Evolutionary conservation across 2,113 vertebrate genomes (phyloP).

Genomic region (Saguinus imperator): DNA sequence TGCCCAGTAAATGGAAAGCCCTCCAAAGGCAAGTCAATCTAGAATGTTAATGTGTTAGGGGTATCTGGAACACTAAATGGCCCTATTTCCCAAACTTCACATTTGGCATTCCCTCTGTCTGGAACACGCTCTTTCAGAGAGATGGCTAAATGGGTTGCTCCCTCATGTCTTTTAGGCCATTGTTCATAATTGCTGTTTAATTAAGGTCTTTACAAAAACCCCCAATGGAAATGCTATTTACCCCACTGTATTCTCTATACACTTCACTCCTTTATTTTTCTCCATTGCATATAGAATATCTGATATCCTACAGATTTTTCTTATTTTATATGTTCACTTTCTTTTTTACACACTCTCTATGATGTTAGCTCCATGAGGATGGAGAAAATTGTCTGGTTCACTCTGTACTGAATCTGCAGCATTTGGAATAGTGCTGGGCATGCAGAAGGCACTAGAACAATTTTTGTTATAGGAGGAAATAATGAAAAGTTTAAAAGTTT

Average conservation of each 20-base stretch:
- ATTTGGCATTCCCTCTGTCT: background rate
- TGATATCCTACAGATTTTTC: background rate
- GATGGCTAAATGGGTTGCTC: background rate
- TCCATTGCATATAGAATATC: background rate
- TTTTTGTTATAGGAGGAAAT: background rate
- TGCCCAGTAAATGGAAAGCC: background rate
- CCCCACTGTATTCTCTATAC: background rate
- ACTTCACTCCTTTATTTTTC: background rate
- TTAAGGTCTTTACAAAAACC: background rate
- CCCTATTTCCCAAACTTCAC: background rate
- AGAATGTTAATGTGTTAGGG: background rate
- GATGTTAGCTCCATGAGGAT: background rate
- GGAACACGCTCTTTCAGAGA: background rate
- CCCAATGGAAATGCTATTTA: background rate
- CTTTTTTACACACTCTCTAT: background rate
- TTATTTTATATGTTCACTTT: background rate
- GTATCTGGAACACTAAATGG: background rate
- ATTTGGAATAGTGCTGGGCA: background rate
- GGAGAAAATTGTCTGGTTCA: background rate
- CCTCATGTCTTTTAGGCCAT: background rate
- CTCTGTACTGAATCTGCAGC: background rate
- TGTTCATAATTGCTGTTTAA: background rate
- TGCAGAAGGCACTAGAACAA: background rate
- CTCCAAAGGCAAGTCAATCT: background rate
- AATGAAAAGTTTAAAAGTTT: background rate